Percentiles rank a stretch among this genome's conserved stretches.
Conservation (phyloP, 2,113 vertebrate genomes). For the Hyperoodon ampullatus region DNA sequence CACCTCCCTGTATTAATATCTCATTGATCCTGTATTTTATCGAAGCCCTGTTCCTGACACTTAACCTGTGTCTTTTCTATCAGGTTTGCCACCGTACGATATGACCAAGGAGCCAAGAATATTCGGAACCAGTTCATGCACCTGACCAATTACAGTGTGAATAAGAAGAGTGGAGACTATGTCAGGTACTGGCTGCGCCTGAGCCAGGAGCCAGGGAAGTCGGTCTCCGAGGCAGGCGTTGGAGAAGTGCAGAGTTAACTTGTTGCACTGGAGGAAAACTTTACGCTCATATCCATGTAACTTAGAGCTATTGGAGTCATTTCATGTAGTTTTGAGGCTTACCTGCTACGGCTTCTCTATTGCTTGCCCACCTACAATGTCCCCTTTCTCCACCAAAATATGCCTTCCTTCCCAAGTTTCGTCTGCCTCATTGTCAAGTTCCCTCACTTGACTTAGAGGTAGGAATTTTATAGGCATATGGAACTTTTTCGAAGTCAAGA, state of each 20-base stretch:
- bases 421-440: neutral
- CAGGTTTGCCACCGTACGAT: slow-evolving; percentile 98
- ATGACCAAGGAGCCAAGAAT: slow-evolving; percentile 92
- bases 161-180: slow-evolving; percentile 98
- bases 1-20: neutral
- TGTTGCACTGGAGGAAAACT: neutral
- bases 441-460: neutral
- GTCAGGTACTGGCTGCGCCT: slow-evolving; percentile 90
- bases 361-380: neutral
- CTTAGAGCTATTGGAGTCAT: neutral
- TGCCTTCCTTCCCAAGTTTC: neutral
- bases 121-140: slow-evolving; percentile 99
- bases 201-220: neutral
- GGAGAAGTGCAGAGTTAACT: too few relatives aligned
- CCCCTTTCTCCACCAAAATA: neutral
- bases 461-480: neutral
- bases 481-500: slow-evolving; percentile 43
- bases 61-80: slow-evolving; percentile 58
- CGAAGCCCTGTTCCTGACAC: neutral
- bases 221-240: neutral
- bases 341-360: neutral
- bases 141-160: slow-evolving; percentile 98
- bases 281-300: accelerated
- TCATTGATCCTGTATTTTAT: neutral
- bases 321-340: neutral